Conservation (phyloP, 1,140 invertebrate species). For the Lordiphosa stackelbergi region DNA sequence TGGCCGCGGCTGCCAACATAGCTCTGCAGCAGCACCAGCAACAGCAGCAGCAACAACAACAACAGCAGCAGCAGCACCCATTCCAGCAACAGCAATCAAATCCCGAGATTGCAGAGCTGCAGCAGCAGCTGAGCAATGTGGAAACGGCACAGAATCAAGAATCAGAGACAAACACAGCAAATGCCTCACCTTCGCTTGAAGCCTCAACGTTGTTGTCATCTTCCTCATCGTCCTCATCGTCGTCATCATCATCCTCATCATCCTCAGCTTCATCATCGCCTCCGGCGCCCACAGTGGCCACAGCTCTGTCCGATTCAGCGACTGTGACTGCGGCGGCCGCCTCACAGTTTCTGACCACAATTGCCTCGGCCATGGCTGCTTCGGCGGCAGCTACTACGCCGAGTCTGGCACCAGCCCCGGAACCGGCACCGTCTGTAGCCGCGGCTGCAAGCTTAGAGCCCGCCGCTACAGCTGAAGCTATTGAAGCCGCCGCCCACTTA, state of each 20-base stretch:
- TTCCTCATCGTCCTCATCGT: conserved; percentile 32
- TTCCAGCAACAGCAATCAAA: conserved; percentile 57
- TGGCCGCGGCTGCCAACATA: conserved; percentile 65
- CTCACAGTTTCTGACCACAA: conserved; percentile 52
- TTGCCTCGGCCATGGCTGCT: conserved; percentile 53
- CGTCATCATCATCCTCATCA: conserved; percentile 35
- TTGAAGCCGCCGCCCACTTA: conserved; percentile 18
- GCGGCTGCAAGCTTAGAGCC: conserved; percentile 22
- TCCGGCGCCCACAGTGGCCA: conserved; percentile 27
- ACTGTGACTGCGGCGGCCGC: conserved; percentile 59
- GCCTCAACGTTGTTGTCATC: conserved; percentile 34
- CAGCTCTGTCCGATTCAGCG: conserved; percentile 61
- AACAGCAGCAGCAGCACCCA: conserved; percentile 58
- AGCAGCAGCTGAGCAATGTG: conserved; percentile 60
- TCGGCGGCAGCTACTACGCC: conserved; percentile 56
- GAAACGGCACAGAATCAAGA: conserved; percentile 47
- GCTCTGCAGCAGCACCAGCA: conserved; percentile 63
- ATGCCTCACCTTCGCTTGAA: conserved; percentile 29
- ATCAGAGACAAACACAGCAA: conserved; percentile 20
- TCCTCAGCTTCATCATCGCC: conserved; percentile 38
- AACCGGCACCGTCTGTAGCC: conserved; percentile 27
- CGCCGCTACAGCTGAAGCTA: conserved; percentile 20
- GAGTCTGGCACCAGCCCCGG: conserved; percentile 34
- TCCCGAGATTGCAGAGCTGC: conserved; percentile 63
- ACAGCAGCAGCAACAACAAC: conserved; percentile 55